These are phyloP conservation scores for Phylloscopus trochilus DNA, from an alignment of 2,113 vertebrate species.

Conservation along the genomic window DNA sequence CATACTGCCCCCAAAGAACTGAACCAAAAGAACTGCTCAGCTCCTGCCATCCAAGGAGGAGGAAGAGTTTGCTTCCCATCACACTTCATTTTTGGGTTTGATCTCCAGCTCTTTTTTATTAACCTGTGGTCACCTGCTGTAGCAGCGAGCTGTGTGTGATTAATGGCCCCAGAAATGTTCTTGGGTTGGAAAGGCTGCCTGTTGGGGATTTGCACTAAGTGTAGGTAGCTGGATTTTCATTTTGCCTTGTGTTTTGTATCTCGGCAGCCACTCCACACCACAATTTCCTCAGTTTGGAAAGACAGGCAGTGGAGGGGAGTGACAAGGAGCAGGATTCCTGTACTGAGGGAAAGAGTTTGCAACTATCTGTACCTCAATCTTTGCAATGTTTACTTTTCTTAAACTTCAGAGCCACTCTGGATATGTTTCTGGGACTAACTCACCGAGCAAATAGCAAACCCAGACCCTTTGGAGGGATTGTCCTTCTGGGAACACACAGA, in stretches of 20 bases:
- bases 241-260: background rate
- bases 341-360: background rate
- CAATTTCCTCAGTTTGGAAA: slow-evolving; percentile 35
- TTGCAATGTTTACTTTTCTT: background rate
- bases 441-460: background rate
- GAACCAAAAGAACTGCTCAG: background rate
- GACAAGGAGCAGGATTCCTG: background rate
- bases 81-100: background rate
- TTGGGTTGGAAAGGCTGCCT: slow-evolving; percentile 41
- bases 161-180: slow-evolving; percentile 66
- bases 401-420: background rate
- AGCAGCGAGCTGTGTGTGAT: slow-evolving; percentile 52
- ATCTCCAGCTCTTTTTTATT: slow-evolving; percentile 51
- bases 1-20: background rate
- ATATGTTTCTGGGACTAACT: background rate
- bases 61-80: background rate
- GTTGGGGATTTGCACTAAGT: slow-evolving; percentile 51
- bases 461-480: background rate
- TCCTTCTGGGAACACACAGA: background rate
- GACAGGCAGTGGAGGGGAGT: background rate
- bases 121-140: slow-evolving; percentile 42
- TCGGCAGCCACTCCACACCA: slow-evolving; percentile 38
- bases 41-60: background rate
- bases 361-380: background rate
- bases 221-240: background rate